These are phyloP conservation scores for Colinus virginianus DNA, from an alignment of 2,113 vertebrate genomes.

Conservation along the genomic window DNA sequence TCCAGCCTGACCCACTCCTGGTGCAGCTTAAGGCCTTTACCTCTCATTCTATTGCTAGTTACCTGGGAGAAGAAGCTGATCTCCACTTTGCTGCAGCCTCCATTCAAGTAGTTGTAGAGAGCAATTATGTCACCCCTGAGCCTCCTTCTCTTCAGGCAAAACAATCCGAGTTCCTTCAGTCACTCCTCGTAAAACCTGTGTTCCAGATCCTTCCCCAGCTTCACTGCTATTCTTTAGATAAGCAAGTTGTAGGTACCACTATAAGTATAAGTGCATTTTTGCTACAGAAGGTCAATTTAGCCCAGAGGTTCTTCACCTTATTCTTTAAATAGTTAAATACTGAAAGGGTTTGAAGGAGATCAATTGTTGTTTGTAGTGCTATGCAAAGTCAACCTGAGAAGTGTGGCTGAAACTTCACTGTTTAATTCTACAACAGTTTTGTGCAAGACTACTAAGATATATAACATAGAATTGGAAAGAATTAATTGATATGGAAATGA, in stretches of 20 bases:
- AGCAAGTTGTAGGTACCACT: neutral
- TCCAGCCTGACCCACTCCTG: no score
- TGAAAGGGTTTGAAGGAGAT: neutral
- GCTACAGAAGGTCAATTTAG: neutral
- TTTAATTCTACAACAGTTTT: neutral
- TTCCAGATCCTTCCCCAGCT: no score
- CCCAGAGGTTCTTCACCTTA: neutral
- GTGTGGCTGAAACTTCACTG: neutral
- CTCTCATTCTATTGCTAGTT: no score
- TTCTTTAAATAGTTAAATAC: neutral
- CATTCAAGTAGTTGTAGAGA: no score
- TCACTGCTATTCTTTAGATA: no score
- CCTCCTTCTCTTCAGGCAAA: no score
- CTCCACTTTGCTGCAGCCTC: no score
- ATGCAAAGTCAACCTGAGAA: neutral
- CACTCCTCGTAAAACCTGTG: no score
- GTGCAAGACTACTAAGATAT: neutral
- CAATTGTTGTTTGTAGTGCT: neutral
- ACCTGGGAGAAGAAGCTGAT: no score
- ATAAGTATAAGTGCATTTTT: neutral
- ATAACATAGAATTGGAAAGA: neutral
- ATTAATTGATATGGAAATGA: neutral
- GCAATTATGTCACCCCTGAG: no score
- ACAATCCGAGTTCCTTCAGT: no score
- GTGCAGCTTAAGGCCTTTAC: no score